Conservation (phyloP, 2,888 invertebrate species). For the Erebia aethiops region DNA sequence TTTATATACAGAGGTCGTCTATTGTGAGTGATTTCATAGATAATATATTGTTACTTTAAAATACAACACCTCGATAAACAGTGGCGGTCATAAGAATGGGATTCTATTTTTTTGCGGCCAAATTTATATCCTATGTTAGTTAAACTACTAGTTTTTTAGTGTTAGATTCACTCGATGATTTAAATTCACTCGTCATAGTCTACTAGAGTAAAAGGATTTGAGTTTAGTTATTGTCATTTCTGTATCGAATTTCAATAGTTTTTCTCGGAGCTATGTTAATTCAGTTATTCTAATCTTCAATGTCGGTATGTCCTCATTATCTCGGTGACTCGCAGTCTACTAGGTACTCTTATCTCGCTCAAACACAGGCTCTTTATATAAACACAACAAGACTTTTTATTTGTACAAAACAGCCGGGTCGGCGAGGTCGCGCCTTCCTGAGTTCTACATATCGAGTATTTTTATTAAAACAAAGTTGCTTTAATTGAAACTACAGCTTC, state of each 20-base stretch:
- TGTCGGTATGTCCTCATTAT: conserved; percentile 50
- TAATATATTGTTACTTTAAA: too few relatives aligned
- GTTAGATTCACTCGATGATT: too few relatives aligned
- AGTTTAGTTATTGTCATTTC: background rate
- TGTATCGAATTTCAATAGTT: background rate
- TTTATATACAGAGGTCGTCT: too few relatives aligned
- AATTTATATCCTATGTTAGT: too few relatives aligned
- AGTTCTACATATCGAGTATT: conserved; percentile 51
- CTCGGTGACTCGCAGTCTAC: conserved; percentile 78
- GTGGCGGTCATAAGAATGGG: too few relatives aligned
- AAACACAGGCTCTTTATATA: conserved; percentile 53
- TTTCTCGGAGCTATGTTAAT: conserved; percentile 15
- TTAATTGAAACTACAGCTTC: conserved; percentile 52
- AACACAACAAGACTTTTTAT: conserved; percentile 63
- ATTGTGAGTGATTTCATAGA: too few relatives aligned
- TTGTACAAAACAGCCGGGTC: conserved; percentile 56
- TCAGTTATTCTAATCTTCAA: conserved; percentile 15
- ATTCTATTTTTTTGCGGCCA: too few relatives aligned
- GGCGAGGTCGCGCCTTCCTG: conserved; percentile 70
- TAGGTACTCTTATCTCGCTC: conserved; percentile 52
- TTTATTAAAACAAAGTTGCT: conserved; percentile 63
- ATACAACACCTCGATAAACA: too few relatives aligned
- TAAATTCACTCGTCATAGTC: too few relatives aligned
- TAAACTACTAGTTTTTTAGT: too few relatives aligned
- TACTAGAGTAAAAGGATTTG: too few relatives aligned